phyloP scores from a whole-genome alignment of 2,797 vertebrate genomes.

The Ctenopoma kingsleyae region DNA sequence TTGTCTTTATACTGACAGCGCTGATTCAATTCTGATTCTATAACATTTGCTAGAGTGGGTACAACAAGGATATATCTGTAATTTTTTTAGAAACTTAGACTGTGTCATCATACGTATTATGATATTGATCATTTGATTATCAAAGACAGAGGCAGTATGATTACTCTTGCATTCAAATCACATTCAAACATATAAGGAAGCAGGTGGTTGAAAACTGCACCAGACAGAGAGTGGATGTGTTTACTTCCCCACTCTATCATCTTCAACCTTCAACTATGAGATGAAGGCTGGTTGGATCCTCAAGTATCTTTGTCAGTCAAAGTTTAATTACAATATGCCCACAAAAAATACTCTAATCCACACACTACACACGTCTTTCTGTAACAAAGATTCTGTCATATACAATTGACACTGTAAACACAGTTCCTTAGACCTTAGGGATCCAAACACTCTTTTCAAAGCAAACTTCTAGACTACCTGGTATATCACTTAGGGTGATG shows the following conservation, averaged over 20 bases:
- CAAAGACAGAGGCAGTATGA: not conserved
- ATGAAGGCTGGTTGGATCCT: slow-evolving; percentile 34
- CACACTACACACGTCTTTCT: slow-evolving; percentile 1
- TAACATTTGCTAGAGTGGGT: not conserved
- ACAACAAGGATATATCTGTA: not conserved
- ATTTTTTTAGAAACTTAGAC: not conserved
- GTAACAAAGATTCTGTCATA: slow-evolving; percentile 1
- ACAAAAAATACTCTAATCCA: slow-evolving; percentile 33
- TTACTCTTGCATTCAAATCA: not conserved
- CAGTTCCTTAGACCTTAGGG: not conserved
- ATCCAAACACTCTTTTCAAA: slow-evolving; percentile 13
- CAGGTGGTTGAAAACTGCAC: too few relatives aligned
- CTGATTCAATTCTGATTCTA: not conserved
- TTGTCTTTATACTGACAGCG: not conserved
- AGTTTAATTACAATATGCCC: slow-evolving; percentile 7
- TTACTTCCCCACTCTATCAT: slow-evolving; percentile 21
- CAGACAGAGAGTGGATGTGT: slow-evolving; percentile 12
- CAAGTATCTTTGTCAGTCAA: slow-evolving; percentile 10
- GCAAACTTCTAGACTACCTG: slow-evolving; percentile 8
- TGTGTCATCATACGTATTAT: not conserved
- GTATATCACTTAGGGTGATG: slow-evolving; percentile 5
- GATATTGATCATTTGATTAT: not conserved
- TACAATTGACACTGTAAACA: not conserved
- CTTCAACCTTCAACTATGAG: slow-evolving; percentile 37
- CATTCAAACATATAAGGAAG: slow-evolving; percentile 1